Base-by-base conservation (phyloP, 2,797 vertebrate genomes). In the Orientallactaga sibirica region DNA sequence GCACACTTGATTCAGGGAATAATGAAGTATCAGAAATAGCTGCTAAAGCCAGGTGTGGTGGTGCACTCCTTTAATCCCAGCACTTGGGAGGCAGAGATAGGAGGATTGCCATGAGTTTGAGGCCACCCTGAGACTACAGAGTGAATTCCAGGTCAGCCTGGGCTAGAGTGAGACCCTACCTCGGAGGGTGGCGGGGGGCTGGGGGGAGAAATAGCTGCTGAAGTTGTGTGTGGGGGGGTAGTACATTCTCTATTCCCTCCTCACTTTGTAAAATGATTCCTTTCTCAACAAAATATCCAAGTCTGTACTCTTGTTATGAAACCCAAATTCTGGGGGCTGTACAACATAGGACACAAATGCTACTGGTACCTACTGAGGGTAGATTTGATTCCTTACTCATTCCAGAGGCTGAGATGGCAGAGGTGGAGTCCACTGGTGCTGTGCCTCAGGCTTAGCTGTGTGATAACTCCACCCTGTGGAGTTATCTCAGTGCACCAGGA, bases 21-120 rank as follows among this genome's bases (percentile, higher is more conserved):
- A 84, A 74, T 75, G 84, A 87, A n/a, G 22, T 78, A 14, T 88
- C 62, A 88, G 70, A 93, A 67, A 89, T 90, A 67, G 24, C 73
- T 91, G 91, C 86, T 37, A 37, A 37, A 37, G 33, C 33, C 33
- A 2, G 33, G 2, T 2, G 33, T 37, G 33, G 33, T 37, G 33
- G 33, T 37, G 33, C 33, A 37, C 33, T 2, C 33, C 33, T 37
- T 37, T 37, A 37, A 37, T 37, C 33, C 33, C 33, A 37, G 33
- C 33, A 37, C 33, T 37, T 37, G 33, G 33, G 33, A 37, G 33
- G 33, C 33, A 37, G 33, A 37, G 33, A 2, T 37, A 37, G 33
- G 33, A 37, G 33, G 33, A 37, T 37, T 37, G 33, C 33, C 33
- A 37, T 37, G 33, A 37, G 2, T 37, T 37, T 37, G 33, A 37